Base-by-base conservation (phyloP, 2,888 invertebrate species). In the Ichneumoninae sp. region DNA sequence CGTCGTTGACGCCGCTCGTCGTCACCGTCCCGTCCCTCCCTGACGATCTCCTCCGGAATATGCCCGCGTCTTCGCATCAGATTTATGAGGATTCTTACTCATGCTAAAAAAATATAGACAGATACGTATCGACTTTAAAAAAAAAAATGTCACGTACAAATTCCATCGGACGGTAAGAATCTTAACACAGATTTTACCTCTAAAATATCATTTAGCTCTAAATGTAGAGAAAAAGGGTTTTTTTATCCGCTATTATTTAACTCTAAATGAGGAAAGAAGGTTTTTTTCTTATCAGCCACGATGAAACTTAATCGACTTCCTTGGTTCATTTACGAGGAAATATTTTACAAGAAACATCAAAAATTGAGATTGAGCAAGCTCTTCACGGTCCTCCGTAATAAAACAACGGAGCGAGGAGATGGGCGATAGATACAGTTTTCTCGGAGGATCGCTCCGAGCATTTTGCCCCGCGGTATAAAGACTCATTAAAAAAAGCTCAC, bases 61-160 rank as follows among this genome's bases (percentile, higher is more conserved):
- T 81, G 88, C 89, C 88, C 88, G 87, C 68, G 30, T 30, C 85
- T 88, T 78, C 85, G 87, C 87, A 89, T 90, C 89, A 89, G 87
- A 79, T 88, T 89, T 89, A 90, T 85, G 33, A 52, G 22, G 0
- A 44, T 44, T 44, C 44, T 44, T 16, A 44, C 44, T 13, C 44
- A 44, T 16, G 44, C 44, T 16, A 4, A 44, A 44, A 44, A 40
- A 40, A 40, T 26, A 26, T 26, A 2, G 26, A 10, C 7, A 44
- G 16, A 16, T 44, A 13, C 44, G 3, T 44, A 16, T 16, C 3
- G 52, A n/a, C 52, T 3, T 5, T 13, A 50, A 19, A 52, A 52
- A 52, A 52, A 52, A 52, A 52, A 52, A 50, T 50, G n/a, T 50
- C 50, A 50, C n/a, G 5, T n/a, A n/a, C 16, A 50, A 50, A 50